Base-by-base conservation (phyloP, 2,113 vertebrate species). In the Paramisgurnus dabryanus region DNA sequence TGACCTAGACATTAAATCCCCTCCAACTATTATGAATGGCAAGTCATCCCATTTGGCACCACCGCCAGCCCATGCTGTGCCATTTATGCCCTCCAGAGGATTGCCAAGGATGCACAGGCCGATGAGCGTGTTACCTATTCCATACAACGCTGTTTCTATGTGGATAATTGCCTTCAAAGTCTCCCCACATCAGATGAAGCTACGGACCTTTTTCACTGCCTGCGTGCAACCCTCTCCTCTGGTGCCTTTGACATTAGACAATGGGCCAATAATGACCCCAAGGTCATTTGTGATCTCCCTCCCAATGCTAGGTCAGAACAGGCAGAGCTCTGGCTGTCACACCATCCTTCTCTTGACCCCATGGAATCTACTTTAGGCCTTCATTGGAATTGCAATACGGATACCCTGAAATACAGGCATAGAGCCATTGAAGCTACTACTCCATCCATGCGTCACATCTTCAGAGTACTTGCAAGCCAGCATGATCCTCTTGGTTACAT, bases 401-500 rank as follows among this genome's bases (percentile, higher is more conserved):
- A 67, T 17, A 67, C 2, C 65, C 17, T 67, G 15, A 10, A 17
- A 67, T 45, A 67, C 17, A 45, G 17, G 41, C 41, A 45, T 15
- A 45, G 8, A 67, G 65, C 17, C 40, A 67, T 67, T 67, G 65
- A 45, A 67, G 45, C 41, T 67, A 67, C 17, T 4, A n/a, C 15
- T 9, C 40, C 40, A 67, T 10, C 65, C 17, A 67, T 45, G 40
- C 65, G 2, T 8, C 65, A 67, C n/a, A 17, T 67, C n/a, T 67
- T 45, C 65, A 10, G 40, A 45, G 65, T 67, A 43, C 40, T 67
- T 67, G 65, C 65, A 43, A 45, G 65, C 65, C 65, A 45, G 9
- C 45, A 67, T 1, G 41, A 45, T 18, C 41, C 4, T 18, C 65
- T 43, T 5, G 17, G 40, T 39, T 67, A 18, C 43, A 67, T 45